These are phyloP conservation scores for Gari tellinella DNA, from an alignment of 2,888 invertebrate species.

Conservation along the genomic window DNA sequence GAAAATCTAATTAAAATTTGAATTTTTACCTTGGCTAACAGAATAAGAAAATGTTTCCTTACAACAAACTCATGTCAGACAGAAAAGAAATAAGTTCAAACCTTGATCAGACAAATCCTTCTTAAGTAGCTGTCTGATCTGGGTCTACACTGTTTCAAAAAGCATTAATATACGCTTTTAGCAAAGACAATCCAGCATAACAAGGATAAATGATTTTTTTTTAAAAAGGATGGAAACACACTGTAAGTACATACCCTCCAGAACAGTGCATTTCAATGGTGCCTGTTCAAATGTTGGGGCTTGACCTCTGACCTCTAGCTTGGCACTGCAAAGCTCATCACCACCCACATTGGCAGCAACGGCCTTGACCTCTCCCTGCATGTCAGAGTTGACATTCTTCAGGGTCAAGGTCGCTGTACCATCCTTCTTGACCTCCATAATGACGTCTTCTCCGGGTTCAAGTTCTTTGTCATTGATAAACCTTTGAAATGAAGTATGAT, in stretches of 20 bases:
- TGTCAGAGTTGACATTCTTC: conserved; percentile 90
- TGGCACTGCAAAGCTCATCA: conserved; percentile 87
- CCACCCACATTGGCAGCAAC: conserved; percentile 90
- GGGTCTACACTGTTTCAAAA: too few species aligned
- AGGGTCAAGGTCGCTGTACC: conserved; percentile 88
- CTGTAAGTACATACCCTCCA: conserved; percentile 75
- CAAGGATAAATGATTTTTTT: too few species aligned
- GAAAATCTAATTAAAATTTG: too few species aligned
- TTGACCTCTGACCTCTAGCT: conserved; percentile 82
- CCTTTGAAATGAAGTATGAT: conserved; percentile 54
- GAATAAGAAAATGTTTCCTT: too few species aligned
- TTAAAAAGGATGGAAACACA: too few species aligned
- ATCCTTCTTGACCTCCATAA: conserved; percentile 81
- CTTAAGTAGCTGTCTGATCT: too few species aligned
- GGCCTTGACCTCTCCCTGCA: conserved; percentile 90
- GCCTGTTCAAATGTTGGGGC: conserved; percentile 81
- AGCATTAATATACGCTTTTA: too few species aligned
- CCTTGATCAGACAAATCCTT: too few species aligned
- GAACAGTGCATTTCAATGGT: conserved; percentile 83
- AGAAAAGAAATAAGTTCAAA: too few species aligned
- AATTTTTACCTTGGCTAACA: too few species aligned
- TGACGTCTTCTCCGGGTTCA: conserved; percentile 74
- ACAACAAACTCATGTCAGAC: too few species aligned
- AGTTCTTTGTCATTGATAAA: conserved; percentile 80
- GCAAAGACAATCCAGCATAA: too few species aligned